Evolutionary conservation across 2,888 invertebrate species (phyloP).

Genomic region (Maniola hyperantus): DNA sequence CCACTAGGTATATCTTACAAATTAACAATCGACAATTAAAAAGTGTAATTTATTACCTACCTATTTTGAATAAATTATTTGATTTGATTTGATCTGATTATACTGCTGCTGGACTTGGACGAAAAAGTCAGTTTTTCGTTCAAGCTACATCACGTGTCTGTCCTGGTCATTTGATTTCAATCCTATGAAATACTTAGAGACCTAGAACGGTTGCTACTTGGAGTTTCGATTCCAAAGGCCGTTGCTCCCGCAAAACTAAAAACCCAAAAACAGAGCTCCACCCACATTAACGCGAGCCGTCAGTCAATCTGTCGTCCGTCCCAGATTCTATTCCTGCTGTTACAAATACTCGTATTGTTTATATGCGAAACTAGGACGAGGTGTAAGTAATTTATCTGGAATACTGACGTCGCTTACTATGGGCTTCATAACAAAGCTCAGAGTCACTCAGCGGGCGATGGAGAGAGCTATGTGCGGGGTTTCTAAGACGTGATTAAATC

Average conservation of each 20-base stretch:
- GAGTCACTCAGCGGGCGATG: not conserved
- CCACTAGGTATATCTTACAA: too few species aligned
- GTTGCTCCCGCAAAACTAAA: constrained; percentile 16
- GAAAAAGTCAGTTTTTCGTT: too few species aligned
- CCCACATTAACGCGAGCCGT: constrained; percentile 27
- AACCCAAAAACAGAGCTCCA: constrained; percentile 22
- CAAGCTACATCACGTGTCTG: too few species aligned
- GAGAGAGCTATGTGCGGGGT: too few species aligned
- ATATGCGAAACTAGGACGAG: constrained; percentile 12
- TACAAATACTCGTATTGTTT: constrained; percentile 23
- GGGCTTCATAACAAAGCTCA: not conserved
- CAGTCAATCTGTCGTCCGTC: constrained; percentile 32
- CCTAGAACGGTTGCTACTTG: not conserved
- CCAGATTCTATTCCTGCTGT: constrained; percentile 26
- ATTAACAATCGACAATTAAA: too few species aligned
- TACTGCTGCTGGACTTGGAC: too few species aligned
- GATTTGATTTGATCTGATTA: too few species aligned
- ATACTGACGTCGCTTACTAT: not conserved
- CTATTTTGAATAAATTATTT: too few species aligned
- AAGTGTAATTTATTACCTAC: too few species aligned
- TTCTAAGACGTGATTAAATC: too few species aligned
- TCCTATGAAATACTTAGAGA: too few species aligned
- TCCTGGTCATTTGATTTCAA: too few species aligned
- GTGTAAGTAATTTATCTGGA: not conserved
- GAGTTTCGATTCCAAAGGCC: not conserved